phyloP scores from a whole-genome alignment of 2,797 vertebrate genomes.

The Babyrousa celebensis region DNA sequence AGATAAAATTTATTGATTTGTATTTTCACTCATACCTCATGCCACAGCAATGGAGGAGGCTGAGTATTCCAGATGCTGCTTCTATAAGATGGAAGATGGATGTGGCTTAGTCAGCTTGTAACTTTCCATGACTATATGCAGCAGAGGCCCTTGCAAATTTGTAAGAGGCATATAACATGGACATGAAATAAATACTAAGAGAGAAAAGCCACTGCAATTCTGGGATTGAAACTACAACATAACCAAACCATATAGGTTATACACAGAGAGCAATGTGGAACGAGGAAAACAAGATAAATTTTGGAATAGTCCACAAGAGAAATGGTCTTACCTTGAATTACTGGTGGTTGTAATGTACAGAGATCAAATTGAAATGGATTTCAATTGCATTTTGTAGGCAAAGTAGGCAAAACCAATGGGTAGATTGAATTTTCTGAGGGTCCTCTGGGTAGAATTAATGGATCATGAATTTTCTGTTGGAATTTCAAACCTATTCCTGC shows the following conservation, averaged over 20 bases:
- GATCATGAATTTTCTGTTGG: not conserved
- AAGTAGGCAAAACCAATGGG: not conserved
- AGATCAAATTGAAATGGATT: not conserved
- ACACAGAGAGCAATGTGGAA: not conserved
- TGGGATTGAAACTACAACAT: not conserved
- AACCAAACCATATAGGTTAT: not conserved
- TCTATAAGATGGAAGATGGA: not conserved
- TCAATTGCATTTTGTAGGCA: not conserved
- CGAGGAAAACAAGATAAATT: not conserved
- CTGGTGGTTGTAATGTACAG: not conserved
- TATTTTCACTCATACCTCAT: not conserved
- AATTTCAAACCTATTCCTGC: not conserved
- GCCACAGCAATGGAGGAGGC: fast-evolving
- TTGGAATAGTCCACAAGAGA: not conserved
- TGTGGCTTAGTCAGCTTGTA: not conserved
- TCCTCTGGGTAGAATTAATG: not conserved
- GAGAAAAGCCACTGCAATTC: not conserved
- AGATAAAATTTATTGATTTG: not conserved
- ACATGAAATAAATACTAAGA: not conserved
- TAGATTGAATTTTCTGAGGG: not conserved
- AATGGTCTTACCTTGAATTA: not conserved
- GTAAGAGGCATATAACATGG: not conserved
- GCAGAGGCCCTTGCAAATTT: not conserved
- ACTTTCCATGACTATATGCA: fast-evolving
- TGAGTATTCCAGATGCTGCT: not conserved